Base-by-base conservation (phyloP, 2,888 invertebrate genomes). In the Onchidella celtica region DNA sequence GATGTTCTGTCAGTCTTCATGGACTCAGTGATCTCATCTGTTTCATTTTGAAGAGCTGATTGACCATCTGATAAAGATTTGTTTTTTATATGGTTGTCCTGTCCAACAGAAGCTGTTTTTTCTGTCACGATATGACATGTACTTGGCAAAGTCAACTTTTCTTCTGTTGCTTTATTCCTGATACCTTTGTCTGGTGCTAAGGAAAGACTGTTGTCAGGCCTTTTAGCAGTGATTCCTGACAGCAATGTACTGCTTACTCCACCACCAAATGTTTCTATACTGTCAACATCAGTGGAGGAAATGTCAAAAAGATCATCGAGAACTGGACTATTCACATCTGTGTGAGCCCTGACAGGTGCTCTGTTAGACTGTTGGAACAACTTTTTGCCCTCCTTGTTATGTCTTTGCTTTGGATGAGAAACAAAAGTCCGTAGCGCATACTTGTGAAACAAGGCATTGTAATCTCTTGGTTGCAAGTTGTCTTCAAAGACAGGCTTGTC, bases 401-500 rank as follows among this genome's bases (percentile, higher is more conserved):
- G 40, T 61, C 9, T 70, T 0, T 57, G 59, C 24, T 70, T 78
- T 0, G 83, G 81, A 17, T 84, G 79, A 47, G 81, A 81, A 3
- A 84, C 24, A 65, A 65, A 79, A 29, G 81, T 63, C 1, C 79
- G 81, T 66, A 81, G 32, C 0, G 79, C 81, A 59, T 84, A 81
- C 65, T 79, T 76, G 29, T 82, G 77, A 75, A 80, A 84, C 27
- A 76, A 55, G 14, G 68, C 34, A 47, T 73, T 84, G 68, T 77
- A 55, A 29, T 84, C 76, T 61, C 72, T 63, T 9, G 40, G 27
- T n/a, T 32, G 70, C 17, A 66, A 59, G 11, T 70, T 40, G 17
- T 68, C 36, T 6, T 76, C 73, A 38, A 38, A 61, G 14, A 84
- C 21, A 14, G 84, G 84, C 68, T 84, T 84, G 79, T 84, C 79